phyloP scores from a whole-genome alignment of 2,113 vertebrate genomes.

The Strix uralensis region DNA sequence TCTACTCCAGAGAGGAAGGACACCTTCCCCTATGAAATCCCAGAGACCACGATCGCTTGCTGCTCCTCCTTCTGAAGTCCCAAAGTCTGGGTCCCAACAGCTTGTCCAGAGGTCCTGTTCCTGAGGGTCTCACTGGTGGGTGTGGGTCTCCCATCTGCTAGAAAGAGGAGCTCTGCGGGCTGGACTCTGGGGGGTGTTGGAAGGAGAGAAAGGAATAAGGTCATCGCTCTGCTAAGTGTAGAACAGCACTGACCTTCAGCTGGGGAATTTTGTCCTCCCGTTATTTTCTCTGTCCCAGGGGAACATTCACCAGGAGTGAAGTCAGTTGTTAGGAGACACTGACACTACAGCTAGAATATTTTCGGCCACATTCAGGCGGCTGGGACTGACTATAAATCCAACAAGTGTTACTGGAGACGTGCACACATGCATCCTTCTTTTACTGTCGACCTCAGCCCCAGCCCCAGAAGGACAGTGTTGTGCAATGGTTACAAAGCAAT shows the following conservation, averaged over 20 bases:
- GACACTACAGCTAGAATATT: conserved; percentile 5
- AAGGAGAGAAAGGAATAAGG: background rate
- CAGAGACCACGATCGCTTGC: background rate
- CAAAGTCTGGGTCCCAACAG: background rate
- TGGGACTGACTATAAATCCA: background rate
- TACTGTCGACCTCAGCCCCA: background rate
- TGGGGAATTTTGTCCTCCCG: background rate
- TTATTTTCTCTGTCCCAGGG: background rate
- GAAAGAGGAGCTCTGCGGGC: background rate
- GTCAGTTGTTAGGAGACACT: conserved; percentile 16
- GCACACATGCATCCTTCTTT: background rate
- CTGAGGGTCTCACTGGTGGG: background rate
- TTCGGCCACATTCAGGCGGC: background rate
- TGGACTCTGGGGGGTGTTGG: background rate
- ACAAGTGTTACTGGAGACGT: background rate
- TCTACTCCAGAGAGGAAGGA: background rate
- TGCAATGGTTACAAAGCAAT: background rate
- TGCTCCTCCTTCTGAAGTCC: background rate
- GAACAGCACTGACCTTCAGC: background rate
- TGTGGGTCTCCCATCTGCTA: background rate
- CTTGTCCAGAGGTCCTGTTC: background rate
- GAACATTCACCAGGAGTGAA: conserved; percentile 29
- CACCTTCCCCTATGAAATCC: background rate
- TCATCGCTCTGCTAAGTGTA: background rate
- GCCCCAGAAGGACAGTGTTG: background rate